Base-by-base conservation (phyloP, 30 jellyfish, hydroid and myxozoan species). In the Cassiopea xamachana region DNA sequence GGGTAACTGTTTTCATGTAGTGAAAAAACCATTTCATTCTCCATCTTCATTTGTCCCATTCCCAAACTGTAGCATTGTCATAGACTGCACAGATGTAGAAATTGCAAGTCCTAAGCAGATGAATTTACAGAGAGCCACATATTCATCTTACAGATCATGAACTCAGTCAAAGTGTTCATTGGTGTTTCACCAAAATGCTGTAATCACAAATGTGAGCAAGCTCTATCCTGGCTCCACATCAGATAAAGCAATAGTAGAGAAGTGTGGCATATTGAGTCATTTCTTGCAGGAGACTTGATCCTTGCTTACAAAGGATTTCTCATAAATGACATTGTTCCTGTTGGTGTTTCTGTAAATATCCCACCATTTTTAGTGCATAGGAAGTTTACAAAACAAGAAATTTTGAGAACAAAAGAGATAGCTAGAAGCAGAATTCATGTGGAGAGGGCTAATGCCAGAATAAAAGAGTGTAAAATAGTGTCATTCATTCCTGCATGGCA, bases 331-430 rank as follows among this genome's bases (percentile, higher is more conserved):
- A 82, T 82, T 8, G 14, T 82, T 7, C 91, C 91, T 10, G 1
- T 13, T 60, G 83, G 91, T 27, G 83, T 82, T 19, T 15, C 91
- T 46, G 71, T 82, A 1, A 82, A 82, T 48, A 82, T 82, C 45
- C 91, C 83, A 82, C 91, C 91, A 1, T 82, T 82, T 82, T 50
- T 82, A 61, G 50, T 61, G 7, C 68, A 82, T 82, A 83, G 91
- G 50, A 43, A 70, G 73, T 82, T 82, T 48, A 80, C 89, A 59
- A 49, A 19, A 59, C 17, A 49, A 6, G 83, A 82, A 82, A n/a
- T 45, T 10, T 2, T 27, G 6, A 59, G 60, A 62, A 67, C 83
- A n/a, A 82, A 82, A 68, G 7, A 62, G 16, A 67, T 67, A 6
- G 83, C 82, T 2, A 82, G 18, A 6, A 6, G 83, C 83, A 82